Evolutionary conservation across 2,888 invertebrate genomes (phyloP), one percentile per base, ranked within the genome.

Genomic region (Alitta virens): DNA sequence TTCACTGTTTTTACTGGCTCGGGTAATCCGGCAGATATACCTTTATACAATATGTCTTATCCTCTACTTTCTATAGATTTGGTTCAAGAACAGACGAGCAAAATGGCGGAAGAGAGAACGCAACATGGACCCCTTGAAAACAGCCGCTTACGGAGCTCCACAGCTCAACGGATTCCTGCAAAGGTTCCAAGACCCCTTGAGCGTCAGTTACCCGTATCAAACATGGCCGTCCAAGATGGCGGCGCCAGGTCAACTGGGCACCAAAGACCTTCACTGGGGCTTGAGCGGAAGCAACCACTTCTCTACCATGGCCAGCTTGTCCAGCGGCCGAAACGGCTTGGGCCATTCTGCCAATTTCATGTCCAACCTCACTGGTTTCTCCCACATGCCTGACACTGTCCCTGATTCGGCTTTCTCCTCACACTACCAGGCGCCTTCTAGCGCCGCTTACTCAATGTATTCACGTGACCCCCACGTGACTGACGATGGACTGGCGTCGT

Each of bases 181-280:
- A 75, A 91, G 94, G 0, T 94, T 95, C 83, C 90, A 92, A 55
- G 94, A 84, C 68, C 81, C 94, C 77, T 88, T 94, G 52, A 87
- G 95, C 65, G 50, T 38, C 12, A 92, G 85, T 57, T 94, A 94
- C 83, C 89, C 90, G 60, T 95, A 95, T 85, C 94, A 95, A 84
- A 94, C 94, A 84, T 96, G 95, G 95, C 94, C 95, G 50, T 86
- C 91, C 50, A 96, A 96, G 81, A 94, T 95, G 43, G 75, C 95
- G 16, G 76, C 94, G 16, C 92, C 93, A 67, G 92, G 92, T 67
- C 94, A 95, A 0, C 83, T 94, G 71, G 80, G 80, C 59, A 93
- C 94, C 79, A 92, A 92, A 71, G 79, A 82, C 66, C 95, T 95
- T 79, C 91, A 92, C 12, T 94, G 95, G 94, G 82, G 83, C n/a